Evolutionary conservation across 35 echinoderm and acorn worm species (phyloP), one percentile per base, ranked within the genome.

Genomic region (Acanthaster planci): DNA sequence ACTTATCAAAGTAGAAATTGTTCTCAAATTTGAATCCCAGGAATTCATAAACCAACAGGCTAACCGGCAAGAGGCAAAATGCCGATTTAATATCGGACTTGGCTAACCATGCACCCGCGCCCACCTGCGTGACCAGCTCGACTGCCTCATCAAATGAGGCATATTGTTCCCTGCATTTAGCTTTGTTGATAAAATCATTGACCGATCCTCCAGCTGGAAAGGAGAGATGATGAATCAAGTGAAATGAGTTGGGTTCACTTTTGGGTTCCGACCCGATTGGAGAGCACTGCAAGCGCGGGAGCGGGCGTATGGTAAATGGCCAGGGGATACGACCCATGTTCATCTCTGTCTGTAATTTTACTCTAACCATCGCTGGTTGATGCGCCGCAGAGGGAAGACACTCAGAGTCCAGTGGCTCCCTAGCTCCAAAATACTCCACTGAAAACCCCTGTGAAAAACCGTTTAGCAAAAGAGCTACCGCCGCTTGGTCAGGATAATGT

Each of bases 191-290:
- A 9, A 78, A 78, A 53, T 89, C 87, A 52, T 89, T 89, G 19
- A 89, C 39, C 30, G 78, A 89, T 38, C 30, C 23, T 23, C 87
- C 87, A 42, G 53, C 57, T 10, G 87, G 87, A 76, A 75, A 89
- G 10, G 87, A 89, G 12, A 89, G 47, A 51, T 83, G 87, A 42
- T 89, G 80, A 52, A 89, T 89, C 10, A 89, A 29, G 16, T 80
- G 55, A 36, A 82, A 82, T 38, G 81, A 40, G 31, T 59, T 59
- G 10, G 87, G 87, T 35, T 82, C 21, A 17, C 36, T 44, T 76
- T 89, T 89, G 10, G 87, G 87, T 51, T 82, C 87, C 8, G 76
- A 54, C 37, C 79, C 87, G 30, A 89, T 82, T 23, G 87, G 87
- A 52, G 87, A 89, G 15, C 53, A 26, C 3, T 52, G 77, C n/a